Evolutionary conservation across 1,140 invertebrate species (phyloP), one percentile per base, ranked within the genome.

Genomic region (Rhagoletis zephyria): DNA sequence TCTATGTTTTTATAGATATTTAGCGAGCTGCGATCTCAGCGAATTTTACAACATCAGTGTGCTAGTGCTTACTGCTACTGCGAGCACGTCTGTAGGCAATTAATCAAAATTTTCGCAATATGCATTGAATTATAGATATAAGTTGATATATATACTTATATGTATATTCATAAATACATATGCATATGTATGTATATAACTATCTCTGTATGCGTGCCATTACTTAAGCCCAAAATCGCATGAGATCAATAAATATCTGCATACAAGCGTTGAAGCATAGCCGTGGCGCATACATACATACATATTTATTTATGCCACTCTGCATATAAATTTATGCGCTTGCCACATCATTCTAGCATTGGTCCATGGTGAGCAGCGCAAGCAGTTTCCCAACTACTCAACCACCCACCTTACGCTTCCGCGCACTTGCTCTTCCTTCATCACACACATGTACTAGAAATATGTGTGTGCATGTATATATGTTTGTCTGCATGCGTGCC

Each of bases 81-180:
- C 40, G 67, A 0, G 30, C 67, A 42, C 67, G 67, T 48, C 67
- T 74, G 67, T 74, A 74, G 42, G 67, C 67, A 74, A 74, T 74
- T 74, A 74, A 74, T 74, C 67, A 74, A 74, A 74, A 48, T 74
- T 70, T 74, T 74, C 42, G 67, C 67, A 74, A 74, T 74, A 74
- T 16, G 67, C 67, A 74, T 74, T 45, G 67, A 74, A 74, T 74
- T 74, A 74, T 74, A 45, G 67, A 45, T 40, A 74, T 40, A n/a
- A 40, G 42, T 70, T 4, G 16, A 14, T 48, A 48, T 4, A 74
- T 74, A 74, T 70, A 5, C 4, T 14, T 16, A 70, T 45, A n/a
- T 74, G 3, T 10, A 74, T 45, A 74, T 74, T 45, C 45, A 45
- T 74, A 48, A 45, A 45, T 74, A 30, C 2, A 9, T 56, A 56